phyloP scores from a whole-genome alignment of 2,888 invertebrate genomes.

The Drosophila ezoana region DNA sequence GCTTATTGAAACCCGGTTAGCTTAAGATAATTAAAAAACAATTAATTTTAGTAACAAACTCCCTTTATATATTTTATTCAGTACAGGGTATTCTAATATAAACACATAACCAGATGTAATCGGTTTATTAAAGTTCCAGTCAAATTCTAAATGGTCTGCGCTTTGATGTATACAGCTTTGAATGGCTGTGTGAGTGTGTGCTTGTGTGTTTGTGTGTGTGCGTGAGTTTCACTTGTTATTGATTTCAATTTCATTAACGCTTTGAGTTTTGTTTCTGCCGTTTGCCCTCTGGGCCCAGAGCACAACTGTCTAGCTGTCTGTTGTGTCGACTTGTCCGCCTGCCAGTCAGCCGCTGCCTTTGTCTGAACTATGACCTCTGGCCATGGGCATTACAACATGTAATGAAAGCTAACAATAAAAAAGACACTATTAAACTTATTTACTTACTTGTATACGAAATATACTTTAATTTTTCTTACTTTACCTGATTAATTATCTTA shows the following conservation, averaged over 20 bases:
- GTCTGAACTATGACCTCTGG: conserved; percentile 41
- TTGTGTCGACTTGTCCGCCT: conserved; percentile 9
- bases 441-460: not conserved
- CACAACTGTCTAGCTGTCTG: conserved; percentile 43
- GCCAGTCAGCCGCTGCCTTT: conserved; percentile 47
- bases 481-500: too few species aligned
- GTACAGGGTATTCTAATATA: conserved; percentile 3
- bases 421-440: conserved; percentile 2
- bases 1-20: too few species aligned
- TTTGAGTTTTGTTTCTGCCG: conserved; percentile 35
- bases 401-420: conserved; percentile 30
- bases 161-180: conserved; percentile 25
- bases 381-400: conserved; percentile 27
- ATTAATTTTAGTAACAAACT: too few species aligned
- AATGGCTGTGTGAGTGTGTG: conserved; percentile 1
- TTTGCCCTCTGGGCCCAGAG: not conserved
- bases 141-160: conserved; percentile 19
- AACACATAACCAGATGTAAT: not conserved
- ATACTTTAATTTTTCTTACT: not conserved
- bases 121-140: conserved; percentile 10
- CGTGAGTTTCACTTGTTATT: conserved; percentile 41
- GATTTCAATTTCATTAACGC: conserved; percentile 80
- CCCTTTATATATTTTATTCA: not conserved
- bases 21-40: too few species aligned
- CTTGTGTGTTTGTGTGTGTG: conserved; percentile 4